Conservation (phyloP, 2,113 vertebrate genomes). For the Eudyptes chrysolophus region DNA sequence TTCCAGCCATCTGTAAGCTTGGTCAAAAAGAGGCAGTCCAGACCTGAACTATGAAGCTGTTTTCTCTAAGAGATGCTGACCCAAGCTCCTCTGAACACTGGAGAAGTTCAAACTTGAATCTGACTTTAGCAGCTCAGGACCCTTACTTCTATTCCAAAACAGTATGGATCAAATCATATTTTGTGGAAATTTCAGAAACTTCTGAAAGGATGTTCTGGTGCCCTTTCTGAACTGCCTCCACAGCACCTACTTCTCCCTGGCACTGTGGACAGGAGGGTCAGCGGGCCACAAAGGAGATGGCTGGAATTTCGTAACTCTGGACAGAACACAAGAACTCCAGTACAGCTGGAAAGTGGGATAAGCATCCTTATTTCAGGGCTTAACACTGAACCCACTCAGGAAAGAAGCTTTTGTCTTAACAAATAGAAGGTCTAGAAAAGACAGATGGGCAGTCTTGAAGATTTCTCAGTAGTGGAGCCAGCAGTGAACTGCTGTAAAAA, state of each 20-base stretch:
- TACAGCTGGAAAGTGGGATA: not conserved
- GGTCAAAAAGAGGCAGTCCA: not conserved
- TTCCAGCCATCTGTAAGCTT: not conserved
- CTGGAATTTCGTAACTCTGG: not conserved
- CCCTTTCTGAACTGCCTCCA: not conserved
- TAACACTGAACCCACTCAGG: not conserved
- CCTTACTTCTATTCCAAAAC: not conserved
- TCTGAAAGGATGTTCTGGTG: not conserved
- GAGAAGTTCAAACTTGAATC: not conserved
- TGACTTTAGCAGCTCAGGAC: not conserved
- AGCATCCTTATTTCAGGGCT: not conserved
- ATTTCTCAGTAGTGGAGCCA: not conserved
- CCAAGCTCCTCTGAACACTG: not conserved
- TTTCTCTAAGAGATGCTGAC: not conserved
- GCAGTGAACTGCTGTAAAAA: not conserved
- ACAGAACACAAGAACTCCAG: not conserved
- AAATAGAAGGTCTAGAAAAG: not conserved
- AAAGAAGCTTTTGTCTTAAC: not conserved
- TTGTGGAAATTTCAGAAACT: not conserved
- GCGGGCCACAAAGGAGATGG: not conserved
- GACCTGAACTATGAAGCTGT: not conserved
- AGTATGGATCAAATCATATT: not conserved
- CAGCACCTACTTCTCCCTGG: not conserved
- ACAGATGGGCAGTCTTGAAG: not conserved
- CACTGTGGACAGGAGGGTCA: not conserved